Percentiles rank a stretch among this genome's conserved stretches.
These are phyloP conservation scores for Hypanus sabinus DNA, from an alignment of 2,113 vertebrate species.

Conservation along the genomic window DNA sequence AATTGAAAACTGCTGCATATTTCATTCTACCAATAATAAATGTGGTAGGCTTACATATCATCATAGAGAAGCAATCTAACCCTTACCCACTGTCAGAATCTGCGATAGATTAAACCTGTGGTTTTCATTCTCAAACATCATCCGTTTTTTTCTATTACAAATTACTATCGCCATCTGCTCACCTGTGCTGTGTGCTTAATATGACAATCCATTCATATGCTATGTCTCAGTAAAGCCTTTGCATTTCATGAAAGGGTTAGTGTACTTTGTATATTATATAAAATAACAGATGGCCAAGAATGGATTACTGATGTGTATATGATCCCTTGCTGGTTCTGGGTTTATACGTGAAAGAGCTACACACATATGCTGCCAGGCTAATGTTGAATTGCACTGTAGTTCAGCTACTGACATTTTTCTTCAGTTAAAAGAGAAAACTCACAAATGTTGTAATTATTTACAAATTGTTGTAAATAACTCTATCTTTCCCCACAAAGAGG, in stretches of 20 bases:
- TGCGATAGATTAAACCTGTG: neutral
- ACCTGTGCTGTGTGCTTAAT: constrained; percentile 20
- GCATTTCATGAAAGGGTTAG: constrained; percentile 12
- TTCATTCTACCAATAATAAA: neutral
- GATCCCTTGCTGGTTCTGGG: constrained; percentile 28
- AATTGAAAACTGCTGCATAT: neutral
- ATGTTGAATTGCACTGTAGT: neutral
- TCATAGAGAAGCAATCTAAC: neutral
- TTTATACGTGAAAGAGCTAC: neutral
- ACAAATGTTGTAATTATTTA: neutral
- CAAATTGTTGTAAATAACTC: too few species aligned
- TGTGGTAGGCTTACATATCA: neutral
- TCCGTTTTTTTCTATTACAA: neutral
- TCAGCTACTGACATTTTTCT: neutral
- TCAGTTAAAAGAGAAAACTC: neutral
- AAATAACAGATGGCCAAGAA: constrained; percentile 33
- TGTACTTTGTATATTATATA: neutral
- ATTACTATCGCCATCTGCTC: constrained; percentile 31
- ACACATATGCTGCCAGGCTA: constrained; percentile 24
- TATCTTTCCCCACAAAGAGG: neutral
- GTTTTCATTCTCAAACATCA: constrained; percentile 13
- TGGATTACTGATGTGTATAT: constrained; percentile 18
- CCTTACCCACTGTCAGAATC: neutral
- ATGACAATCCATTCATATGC: constrained; percentile 22
- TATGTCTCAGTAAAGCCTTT: neutral